A percentile compares a stretch with the other conserved stretches of the same genome.
phyloP scores from a whole-genome alignment of 2,888 invertebrate species.

The Pinctada fucata region DNA sequence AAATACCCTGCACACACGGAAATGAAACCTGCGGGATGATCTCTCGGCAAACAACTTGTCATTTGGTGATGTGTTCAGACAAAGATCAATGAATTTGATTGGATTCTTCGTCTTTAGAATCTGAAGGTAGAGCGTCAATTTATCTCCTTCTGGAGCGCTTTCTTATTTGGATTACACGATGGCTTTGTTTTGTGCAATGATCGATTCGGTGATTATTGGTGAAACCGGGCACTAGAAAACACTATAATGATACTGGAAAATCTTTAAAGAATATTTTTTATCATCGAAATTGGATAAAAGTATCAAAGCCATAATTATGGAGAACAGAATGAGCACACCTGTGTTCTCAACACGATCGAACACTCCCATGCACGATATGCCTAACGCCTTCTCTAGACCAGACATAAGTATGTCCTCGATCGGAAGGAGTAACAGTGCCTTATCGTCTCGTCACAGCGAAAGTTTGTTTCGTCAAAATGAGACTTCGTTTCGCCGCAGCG shows the following conservation, averaged over 20 bases:
- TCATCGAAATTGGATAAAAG: too few relatives aligned
- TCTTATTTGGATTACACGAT: too few relatives aligned
- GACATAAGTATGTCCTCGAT: background rate
- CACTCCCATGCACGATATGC: background rate
- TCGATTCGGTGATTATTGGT: too few relatives aligned
- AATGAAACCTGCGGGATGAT: background rate
- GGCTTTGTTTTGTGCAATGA: too few relatives aligned
- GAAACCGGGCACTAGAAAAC: too few relatives aligned
- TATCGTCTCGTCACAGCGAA: too few relatives aligned
- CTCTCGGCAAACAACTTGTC: background rate
- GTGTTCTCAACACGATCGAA: background rate
- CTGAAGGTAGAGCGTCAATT: too few relatives aligned
- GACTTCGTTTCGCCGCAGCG: slow-evolving; percentile 20
- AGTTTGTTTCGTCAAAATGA: too few relatives aligned
- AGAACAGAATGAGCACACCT: background rate
- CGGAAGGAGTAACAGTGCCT: slow-evolving; percentile 14
- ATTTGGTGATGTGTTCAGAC: background rate
- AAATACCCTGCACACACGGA: background rate
- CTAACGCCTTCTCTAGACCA: background rate
- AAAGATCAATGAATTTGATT: slow-evolving; percentile 2
- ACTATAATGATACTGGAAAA: too few relatives aligned
- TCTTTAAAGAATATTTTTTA: too few relatives aligned
- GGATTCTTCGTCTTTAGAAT: too few relatives aligned
- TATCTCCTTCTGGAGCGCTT: too few relatives aligned
- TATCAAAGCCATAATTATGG: background rate